Conservation (phyloP, 1,140 invertebrate genomes). For the Nixonia krombeini region DNA sequence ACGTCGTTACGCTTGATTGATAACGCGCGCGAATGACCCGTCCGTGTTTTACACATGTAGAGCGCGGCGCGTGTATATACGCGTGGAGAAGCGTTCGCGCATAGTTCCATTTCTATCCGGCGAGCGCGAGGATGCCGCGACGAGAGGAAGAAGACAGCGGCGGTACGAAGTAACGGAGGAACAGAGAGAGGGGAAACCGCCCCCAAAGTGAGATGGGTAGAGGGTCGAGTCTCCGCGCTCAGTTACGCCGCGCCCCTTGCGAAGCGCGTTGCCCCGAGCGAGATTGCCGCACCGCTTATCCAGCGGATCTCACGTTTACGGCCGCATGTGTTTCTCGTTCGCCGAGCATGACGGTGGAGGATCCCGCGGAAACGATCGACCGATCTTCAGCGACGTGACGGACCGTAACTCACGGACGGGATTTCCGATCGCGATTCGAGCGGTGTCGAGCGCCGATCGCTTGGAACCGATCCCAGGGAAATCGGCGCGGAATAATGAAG, state of each 20-base stretch:
- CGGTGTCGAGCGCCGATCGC: no score
- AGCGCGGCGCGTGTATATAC: no score
- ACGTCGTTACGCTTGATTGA: no score
- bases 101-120: constrained; percentile 23
- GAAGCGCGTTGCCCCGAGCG: constrained; percentile 60
- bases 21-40: no score
- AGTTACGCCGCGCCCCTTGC: constrained; percentile 70
- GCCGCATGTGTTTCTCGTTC: not conserved
- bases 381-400: no score
- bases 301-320: not conserved
- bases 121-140: constrained; percentile 15
- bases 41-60: no score
- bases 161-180: constrained; percentile 32
- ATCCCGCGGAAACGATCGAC: no score
- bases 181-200: constrained; percentile 22
- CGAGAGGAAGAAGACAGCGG: constrained; percentile 44
- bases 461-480: no score
- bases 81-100: constrained; percentile 16
- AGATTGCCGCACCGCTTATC: constrained; percentile 25
- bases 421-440: no score
- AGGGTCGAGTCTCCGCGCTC: constrained; percentile 57
- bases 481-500: not conserved
- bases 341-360: constrained; percentile 8
- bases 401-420: no score
- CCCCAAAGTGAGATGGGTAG: constrained; percentile 39